A percentile compares a stretch with the other conserved stretches of the same genome.
These are phyloP conservation scores for Aplodontia rufa DNA, from an alignment of 2,113 vertebrate genomes.

Conservation along the genomic window DNA sequence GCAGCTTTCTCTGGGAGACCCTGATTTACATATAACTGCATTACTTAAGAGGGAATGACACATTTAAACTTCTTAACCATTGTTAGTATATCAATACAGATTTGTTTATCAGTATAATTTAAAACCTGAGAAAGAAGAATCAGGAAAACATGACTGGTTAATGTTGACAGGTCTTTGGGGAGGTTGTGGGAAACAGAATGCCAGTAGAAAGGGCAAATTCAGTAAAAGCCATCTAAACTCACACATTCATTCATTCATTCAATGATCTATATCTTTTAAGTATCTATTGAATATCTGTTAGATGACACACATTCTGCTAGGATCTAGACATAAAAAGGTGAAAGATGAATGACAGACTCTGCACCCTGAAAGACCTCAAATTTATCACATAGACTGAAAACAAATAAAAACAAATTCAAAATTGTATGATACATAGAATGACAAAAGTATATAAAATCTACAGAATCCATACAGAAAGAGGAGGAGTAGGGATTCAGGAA, in stretches of 20 bases:
- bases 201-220: neutral
- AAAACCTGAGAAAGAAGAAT: conserved; percentile 1
- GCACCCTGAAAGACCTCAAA: neutral
- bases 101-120: neutral
- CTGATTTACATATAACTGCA: neutral
- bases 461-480: neutral
- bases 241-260: neutral
- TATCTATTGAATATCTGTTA: neutral
- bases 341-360: neutral
- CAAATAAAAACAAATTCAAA: neutral
- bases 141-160: neutral
- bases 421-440: neutral
- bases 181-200: neutral
- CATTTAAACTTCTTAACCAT: neutral
- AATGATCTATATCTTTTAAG: neutral
- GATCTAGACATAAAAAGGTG: neutral
- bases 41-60: neutral
- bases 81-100: neutral
- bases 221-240: neutral
- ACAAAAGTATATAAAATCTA: neutral
- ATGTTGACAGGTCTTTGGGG: neutral
- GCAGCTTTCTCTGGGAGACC: neutral
- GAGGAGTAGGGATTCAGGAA: neutral
- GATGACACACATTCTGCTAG: neutral
- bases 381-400: neutral